Evolutionary conservation across 2,113 vertebrate genomes (phyloP).

Genomic region (Nothobranchius kuhntae): DNA sequence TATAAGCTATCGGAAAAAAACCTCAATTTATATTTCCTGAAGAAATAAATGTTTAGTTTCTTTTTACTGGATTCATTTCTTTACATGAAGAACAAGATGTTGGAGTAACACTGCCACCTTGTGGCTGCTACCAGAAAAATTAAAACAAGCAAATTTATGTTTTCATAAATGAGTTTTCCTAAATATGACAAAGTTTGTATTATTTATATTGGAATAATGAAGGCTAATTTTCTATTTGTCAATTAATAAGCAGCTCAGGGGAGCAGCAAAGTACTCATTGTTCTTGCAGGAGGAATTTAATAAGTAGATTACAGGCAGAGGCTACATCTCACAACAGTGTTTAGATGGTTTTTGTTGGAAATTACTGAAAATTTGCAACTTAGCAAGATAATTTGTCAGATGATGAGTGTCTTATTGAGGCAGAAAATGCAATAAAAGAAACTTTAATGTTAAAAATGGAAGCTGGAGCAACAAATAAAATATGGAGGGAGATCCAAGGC

Average conservation of each 20-base stretch:
- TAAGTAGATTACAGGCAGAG: conserved; percentile 24
- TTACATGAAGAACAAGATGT: background rate
- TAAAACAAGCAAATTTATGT: no score
- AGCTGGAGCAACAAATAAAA: no score
- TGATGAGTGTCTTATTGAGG: background rate
- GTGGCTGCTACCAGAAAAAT: conserved; percentile 4
- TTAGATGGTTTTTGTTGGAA: background rate
- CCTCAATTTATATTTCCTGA: conserved; percentile 88
- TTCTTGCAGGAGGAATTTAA: conserved; percentile 19
- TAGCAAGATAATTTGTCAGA: background rate
- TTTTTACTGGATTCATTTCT: conserved; percentile 42
- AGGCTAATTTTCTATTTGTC: background rate
- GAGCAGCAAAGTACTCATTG: conserved; percentile 27
- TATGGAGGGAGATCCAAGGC: no score
- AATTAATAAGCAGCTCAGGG: background rate
- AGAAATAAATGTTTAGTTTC: conserved; percentile 81
- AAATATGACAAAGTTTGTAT: background rate
- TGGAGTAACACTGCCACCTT: conserved; percentile 11
- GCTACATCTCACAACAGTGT: background rate
- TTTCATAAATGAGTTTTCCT: no score
- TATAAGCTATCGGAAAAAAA: conserved; percentile 86
- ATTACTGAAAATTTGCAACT: background rate
- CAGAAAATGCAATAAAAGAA: no score
- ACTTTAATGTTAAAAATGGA: no score
- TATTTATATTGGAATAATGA: background rate